Evolutionary conservation across 1,140 invertebrate species (phyloP), one percentile per base, ranked within the genome.

Genomic region (Drosophila pandora): DNA sequence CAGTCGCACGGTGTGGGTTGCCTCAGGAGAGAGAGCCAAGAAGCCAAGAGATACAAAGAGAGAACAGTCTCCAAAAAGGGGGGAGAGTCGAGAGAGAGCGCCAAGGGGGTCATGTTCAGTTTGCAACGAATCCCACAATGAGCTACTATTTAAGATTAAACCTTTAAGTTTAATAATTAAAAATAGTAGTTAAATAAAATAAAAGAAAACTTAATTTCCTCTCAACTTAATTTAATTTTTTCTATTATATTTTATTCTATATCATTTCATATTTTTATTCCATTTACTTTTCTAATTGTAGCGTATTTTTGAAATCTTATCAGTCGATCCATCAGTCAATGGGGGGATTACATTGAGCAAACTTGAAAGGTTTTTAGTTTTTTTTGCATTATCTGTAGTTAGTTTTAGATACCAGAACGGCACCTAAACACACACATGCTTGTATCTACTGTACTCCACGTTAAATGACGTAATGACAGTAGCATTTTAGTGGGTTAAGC

Each of bases 1-100:
- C 78, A 80, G 77, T 71, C 65, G 73, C 62, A 30, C 53, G 85
- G 77, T 87, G 81, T 85, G 81, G 81, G 81, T 81, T 77, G 82
- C 41, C 61, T 68, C 70, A 74, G 53, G 39, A 47, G 39, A 57
- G 50, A 37, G 13, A 21, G 6, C 17, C 2, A 9, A 10, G 9
- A 9, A 34, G 7, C 32, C 8, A 34, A 37, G 34, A 10, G 9
- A 8, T 2, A 32, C 2, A 3, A 21, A 30, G 49, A 48, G 56
- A 32, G 58, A 39, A 13, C 4, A 25, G 41, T 30, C 7, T 25
- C 13, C 22, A 37, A 37, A 49, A 32, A 34, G 22, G 54, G 13
- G 48, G 49, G 30, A 47, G 13, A 13, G 3, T 13, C 41, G 13
- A 21, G 41, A 7, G 13, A 21, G 41, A 9, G 39, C n/a, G 13